Conservation (phyloP, 2,888 invertebrate species). For the Pollenia amentaria region DNA sequence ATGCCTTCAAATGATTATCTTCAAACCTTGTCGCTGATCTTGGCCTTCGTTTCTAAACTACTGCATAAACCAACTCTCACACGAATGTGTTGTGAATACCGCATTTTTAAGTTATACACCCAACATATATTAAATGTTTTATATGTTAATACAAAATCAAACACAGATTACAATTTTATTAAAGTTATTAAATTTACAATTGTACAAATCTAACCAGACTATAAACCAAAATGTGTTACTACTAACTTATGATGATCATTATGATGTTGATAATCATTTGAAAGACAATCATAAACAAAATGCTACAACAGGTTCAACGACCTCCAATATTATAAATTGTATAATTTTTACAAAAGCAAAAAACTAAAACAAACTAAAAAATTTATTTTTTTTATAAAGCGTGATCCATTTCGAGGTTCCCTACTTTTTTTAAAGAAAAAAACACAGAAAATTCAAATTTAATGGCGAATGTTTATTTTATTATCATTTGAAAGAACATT, state of each 20-base stretch:
- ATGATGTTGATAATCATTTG: constrained; percentile 21
- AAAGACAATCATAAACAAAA: constrained; percentile 53
- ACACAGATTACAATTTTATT: not conserved
- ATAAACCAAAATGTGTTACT: not conserved
- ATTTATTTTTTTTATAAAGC: constrained; percentile 35
- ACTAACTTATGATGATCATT: constrained; percentile 10
- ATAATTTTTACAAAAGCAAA: constrained; percentile 26
- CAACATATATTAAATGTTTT: not conserved
- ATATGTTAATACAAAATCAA: not conserved
- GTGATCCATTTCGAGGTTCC: too few relatives aligned
- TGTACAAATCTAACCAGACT: constrained; percentile 8
- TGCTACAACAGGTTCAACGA: constrained; percentile 50
- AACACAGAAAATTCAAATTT: too few relatives aligned
- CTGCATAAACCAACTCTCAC: too few relatives aligned
- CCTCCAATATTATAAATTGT: constrained; percentile 55
- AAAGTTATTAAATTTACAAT: constrained; percentile 25
- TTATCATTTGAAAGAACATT: too few relatives aligned
- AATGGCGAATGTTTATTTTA: too few relatives aligned
- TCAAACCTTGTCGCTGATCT: too few relatives aligned
- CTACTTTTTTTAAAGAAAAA: too few relatives aligned
- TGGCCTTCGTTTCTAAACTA: too few relatives aligned
- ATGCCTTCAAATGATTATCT: too few relatives aligned
- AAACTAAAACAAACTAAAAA: constrained; percentile 26
- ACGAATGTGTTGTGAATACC: too few relatives aligned
- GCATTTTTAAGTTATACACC: too few relatives aligned